phyloP scores from a whole-genome alignment of 1,140 invertebrate species.

The Yoshiicerus persimilis region DNA sequence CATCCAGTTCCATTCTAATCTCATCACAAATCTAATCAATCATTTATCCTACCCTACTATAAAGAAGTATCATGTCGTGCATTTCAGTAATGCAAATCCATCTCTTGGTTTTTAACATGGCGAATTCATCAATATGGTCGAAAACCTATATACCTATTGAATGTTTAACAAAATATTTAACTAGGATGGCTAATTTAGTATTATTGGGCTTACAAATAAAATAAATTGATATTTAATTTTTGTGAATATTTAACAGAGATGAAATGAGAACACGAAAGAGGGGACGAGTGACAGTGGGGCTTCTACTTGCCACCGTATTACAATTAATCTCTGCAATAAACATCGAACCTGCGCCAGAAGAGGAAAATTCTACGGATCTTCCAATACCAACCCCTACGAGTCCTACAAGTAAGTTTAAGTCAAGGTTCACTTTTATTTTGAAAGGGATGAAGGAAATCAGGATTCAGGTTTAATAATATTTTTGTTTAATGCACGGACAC shows the following conservation, averaged over 20 bases:
- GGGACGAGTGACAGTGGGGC: slow-evolving; percentile 15
- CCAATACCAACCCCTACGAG: neutral
- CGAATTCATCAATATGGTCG: no score
- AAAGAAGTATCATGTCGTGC: neutral
- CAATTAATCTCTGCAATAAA: neutral
- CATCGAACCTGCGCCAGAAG: neutral
- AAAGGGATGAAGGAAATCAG: neutral
- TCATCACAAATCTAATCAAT: neutral
- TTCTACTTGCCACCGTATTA: neutral
- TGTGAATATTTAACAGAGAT: slow-evolving; percentile 1
- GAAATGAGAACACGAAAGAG: slow-evolving; percentile 35
- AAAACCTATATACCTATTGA: no score
- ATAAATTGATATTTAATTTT: neutral
- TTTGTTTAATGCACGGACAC: neutral
- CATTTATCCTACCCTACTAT: no score
- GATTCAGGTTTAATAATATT: no score
- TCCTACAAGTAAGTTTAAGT: slow-evolving; percentile 6
- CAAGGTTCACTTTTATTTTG: neutral
- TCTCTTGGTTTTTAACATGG: no score
- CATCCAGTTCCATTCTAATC: neutral
- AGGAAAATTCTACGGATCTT: neutral
- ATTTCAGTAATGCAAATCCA: no score
- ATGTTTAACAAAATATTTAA: no score
- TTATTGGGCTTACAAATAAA: no score
- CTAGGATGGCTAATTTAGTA: no score